Conservation (phyloP, 2,113 vertebrate genomes). For the Sinosuthora webbiana region DNA sequence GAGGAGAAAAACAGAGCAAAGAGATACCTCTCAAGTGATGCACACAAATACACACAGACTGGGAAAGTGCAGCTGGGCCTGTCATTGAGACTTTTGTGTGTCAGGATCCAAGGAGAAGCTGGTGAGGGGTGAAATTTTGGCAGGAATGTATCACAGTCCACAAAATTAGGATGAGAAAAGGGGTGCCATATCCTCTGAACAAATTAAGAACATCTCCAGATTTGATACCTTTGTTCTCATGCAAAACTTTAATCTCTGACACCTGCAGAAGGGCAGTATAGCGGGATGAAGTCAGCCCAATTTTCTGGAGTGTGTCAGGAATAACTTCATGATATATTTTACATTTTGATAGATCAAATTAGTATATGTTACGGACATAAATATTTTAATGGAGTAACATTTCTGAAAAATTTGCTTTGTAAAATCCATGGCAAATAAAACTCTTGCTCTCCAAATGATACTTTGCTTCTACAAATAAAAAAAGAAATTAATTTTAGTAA, state of each 20-base stretch:
- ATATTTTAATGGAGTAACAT: background rate
- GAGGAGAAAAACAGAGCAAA: background rate
- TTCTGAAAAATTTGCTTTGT: background rate
- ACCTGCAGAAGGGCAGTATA: background rate
- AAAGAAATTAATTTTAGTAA: background rate
- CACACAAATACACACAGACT: background rate
- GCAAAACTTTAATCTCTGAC: background rate
- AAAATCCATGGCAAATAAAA: background rate
- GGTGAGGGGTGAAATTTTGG: fast-evolving
- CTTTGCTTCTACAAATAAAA: background rate
- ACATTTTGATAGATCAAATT: background rate
- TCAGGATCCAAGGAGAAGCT: background rate
- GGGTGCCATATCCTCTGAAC: background rate
- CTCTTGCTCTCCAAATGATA: background rate
- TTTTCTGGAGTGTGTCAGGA: background rate
- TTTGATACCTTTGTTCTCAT: background rate
- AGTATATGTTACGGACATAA: background rate
- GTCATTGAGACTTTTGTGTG: background rate
- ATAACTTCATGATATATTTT: background rate
- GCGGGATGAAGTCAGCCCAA: background rate
- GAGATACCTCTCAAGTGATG: background rate
- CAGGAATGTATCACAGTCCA: background rate
- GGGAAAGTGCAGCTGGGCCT: background rate
- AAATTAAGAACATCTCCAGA: background rate
- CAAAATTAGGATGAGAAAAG: background rate